These are phyloP conservation scores for Pangasius djambal DNA, from an alignment of 2,797 vertebrate species.

Conservation along the genomic window DNA sequence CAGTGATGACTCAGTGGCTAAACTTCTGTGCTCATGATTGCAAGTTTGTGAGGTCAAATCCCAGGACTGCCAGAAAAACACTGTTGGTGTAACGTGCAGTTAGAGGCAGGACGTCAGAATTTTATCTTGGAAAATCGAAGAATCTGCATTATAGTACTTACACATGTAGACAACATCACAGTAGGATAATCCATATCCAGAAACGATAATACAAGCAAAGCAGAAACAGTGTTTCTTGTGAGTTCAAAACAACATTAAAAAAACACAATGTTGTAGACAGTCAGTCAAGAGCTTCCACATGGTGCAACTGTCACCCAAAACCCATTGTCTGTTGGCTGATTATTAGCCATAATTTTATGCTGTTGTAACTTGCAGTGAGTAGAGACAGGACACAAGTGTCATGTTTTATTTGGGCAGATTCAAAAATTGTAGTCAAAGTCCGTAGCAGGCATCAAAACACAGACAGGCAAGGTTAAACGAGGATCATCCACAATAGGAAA, in stretches of 20 bases:
- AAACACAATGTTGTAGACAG: not conserved
- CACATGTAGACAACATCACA: not conserved
- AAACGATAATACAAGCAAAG: not conserved
- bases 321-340: not conserved
- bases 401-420: not conserved
- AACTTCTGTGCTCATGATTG: not conserved
- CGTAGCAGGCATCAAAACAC: too few species aligned
- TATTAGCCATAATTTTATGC: not conserved
- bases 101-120: not conserved
- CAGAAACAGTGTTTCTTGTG: not conserved
- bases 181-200: not conserved
- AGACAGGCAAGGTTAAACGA: too few species aligned
- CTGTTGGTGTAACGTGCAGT: not conserved
- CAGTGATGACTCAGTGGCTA: conserved; percentile 11
- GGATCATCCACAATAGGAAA: not conserved
- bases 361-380: not conserved
- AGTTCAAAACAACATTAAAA: not conserved
- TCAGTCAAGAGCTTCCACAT: not conserved
- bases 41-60: not conserved
- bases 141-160: not conserved
- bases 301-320: not conserved
- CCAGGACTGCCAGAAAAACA: not conserved
- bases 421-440: too few species aligned
- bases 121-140: not conserved
- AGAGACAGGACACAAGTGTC: not conserved